These are phyloP conservation scores for Strigamia maritima DNA, from an alignment of 2,888 invertebrate species.

Conservation along the genomic window DNA sequence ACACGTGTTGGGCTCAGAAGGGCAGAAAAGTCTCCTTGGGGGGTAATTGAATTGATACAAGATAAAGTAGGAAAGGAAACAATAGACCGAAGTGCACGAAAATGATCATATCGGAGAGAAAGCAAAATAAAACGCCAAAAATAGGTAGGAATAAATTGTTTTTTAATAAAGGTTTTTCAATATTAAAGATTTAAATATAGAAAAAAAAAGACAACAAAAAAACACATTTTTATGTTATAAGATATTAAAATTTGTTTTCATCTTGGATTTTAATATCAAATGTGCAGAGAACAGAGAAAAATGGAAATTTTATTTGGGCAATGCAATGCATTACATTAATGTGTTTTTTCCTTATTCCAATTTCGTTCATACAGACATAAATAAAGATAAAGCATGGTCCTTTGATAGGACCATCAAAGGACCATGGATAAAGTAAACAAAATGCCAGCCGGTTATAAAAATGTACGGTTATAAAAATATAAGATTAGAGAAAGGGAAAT, in stretches of 20 bases:
- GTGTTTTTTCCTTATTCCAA: background rate
- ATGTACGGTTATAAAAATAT: too few species aligned
- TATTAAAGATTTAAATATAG: background rate
- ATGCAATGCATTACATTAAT: constrained; percentile 4
- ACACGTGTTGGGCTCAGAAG: constrained; percentile 12
- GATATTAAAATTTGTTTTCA: constrained; percentile 10
- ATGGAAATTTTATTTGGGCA: background rate
- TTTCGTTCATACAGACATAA: background rate
- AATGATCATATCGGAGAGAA: background rate
- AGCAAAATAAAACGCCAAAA: background rate
- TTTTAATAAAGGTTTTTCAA: background rate
- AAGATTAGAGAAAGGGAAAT: too few species aligned
- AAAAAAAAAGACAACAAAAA: background rate
- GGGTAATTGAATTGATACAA: constrained; percentile 32
- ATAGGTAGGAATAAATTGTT: background rate
- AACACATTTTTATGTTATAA: background rate
- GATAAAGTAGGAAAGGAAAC: constrained; percentile 22
- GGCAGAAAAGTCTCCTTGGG: background rate
- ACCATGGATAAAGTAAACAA: too few species aligned
- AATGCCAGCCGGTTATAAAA: too few species aligned
- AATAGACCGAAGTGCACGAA: constrained; percentile 17
- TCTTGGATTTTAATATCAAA: background rate
- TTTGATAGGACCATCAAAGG: too few species aligned
- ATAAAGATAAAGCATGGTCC: background rate
- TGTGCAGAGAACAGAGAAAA: background rate